Conservation (phyloP, 2,888 invertebrate species). For the Phasia obesa region DNA sequence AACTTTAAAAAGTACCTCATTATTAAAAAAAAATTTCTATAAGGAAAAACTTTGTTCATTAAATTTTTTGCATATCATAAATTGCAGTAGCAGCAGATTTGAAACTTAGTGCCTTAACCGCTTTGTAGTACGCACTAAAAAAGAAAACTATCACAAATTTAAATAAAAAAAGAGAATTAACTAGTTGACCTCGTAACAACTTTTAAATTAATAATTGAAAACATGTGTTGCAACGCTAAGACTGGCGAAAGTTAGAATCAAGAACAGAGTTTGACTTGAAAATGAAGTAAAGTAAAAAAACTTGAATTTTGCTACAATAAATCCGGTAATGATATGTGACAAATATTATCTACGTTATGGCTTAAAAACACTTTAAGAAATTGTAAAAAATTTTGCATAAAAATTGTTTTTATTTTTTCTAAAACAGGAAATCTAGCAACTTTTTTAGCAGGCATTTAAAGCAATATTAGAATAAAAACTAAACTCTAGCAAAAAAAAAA, state of each 20-base stretch:
- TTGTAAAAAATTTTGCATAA: conserved; percentile 31
- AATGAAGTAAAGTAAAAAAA: conserved; percentile 26
- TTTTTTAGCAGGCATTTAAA: conserved; percentile 57
- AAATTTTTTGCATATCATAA: no score
- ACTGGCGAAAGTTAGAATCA: conserved; percentile 65
- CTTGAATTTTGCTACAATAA: conserved; percentile 22
- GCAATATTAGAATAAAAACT: neutral
- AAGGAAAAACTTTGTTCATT: no score
- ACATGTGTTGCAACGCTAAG: conserved; percentile 42
- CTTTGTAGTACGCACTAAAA: conserved; percentile 6
- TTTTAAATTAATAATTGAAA: conserved; percentile 65
- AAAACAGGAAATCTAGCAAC: conserved; percentile 65
- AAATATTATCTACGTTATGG: conserved; percentile 16
- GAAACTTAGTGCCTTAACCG: neutral
- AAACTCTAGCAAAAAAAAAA: neutral
- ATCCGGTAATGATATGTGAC: conserved; percentile 46
- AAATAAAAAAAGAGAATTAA: conserved; percentile 35
- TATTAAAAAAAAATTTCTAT: no score
- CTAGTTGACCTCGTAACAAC: conserved; percentile 67
- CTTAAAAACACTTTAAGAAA: conserved; percentile 42
- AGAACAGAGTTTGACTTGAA: conserved; percentile 13
- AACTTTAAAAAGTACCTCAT: no score
- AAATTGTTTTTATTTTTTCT: conserved; percentile 22
- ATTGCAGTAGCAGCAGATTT: no score
- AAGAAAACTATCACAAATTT: neutral